Evolutionary conservation across 1,140 invertebrate species (phyloP).

Genomic region (Ceratina japonica): DNA sequence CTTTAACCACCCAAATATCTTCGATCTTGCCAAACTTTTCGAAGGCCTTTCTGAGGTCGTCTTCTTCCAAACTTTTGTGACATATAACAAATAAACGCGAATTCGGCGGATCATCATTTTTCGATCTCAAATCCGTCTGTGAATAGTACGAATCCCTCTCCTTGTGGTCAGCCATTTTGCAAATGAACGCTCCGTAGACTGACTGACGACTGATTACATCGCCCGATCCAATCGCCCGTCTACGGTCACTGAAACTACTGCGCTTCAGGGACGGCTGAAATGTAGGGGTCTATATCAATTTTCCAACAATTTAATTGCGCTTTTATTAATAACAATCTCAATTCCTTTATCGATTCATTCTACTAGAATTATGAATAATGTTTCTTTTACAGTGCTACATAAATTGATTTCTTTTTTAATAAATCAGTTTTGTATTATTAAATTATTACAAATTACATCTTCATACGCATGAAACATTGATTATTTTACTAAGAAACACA

Average conservation of each 20-base stretch:
- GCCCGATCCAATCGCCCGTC: slow-evolving; percentile 31
- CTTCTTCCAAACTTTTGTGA: slow-evolving; percentile 89
- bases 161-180: slow-evolving; percentile 78
- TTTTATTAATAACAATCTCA: neutral
- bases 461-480: neutral
- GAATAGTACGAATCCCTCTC: slow-evolving; percentile 76
- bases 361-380: neutral
- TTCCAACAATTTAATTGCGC: neutral
- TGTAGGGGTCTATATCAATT: slow-evolving; percentile 15
- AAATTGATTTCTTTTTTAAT: neutral
- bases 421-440: neutral
- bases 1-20: slow-evolving; percentile 93
- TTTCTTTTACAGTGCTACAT: neutral
- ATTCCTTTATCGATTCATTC: neutral
- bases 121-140: slow-evolving; percentile 75
- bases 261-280: slow-evolving; percentile 34
- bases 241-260: slow-evolving; percentile 29
- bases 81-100: slow-evolving; percentile 93
- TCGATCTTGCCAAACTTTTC: slow-evolving; percentile 91
- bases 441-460: no score
- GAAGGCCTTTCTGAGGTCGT: slow-evolving; percentile 89
- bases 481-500: neutral
- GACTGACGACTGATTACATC: neutral
- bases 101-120: slow-evolving; percentile 89
- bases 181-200: slow-evolving; percentile 59